Conservation (phyloP, 2,797 vertebrate species). For the Lindbergichthys nudifrons region DNA sequence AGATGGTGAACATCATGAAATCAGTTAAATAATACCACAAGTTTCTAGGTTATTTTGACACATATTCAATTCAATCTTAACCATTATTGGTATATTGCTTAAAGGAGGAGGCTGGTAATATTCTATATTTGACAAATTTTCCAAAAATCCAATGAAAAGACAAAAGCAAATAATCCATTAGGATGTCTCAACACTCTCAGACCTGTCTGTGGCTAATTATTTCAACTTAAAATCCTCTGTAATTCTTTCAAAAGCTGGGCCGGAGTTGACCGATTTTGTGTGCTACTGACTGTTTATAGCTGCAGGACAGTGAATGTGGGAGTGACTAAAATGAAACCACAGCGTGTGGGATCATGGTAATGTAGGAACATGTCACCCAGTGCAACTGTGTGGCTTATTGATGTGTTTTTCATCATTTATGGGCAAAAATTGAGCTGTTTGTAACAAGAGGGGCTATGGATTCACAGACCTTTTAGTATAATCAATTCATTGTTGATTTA, state of each 20-base stretch:
- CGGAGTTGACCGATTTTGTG: slow-evolving; percentile 4
- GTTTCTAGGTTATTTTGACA: slow-evolving; percentile 1
- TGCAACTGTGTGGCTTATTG: neutral
- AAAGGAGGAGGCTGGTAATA: neutral
- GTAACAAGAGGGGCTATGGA: neutral
- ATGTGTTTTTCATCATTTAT: neutral
- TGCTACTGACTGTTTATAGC: slow-evolving; percentile 4
- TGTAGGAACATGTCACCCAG: neutral
- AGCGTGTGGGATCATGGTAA: neutral
- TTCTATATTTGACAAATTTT: neutral
- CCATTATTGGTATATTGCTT: neutral
- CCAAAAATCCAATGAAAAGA: neutral
- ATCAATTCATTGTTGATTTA: neutral
- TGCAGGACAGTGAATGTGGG: neutral
- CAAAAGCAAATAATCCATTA: neutral
- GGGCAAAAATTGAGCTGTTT: neutral
- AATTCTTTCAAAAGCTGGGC: neutral
- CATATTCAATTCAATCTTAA: neutral
- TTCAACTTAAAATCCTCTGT: neutral
- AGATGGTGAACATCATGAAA: neutral
- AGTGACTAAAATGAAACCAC: neutral
- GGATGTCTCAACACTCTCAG: neutral
- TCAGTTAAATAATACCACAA: neutral
- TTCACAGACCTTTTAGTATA: neutral
- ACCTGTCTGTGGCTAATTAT: neutral